phyloP scores from a whole-genome alignment of 2,888 invertebrate species.

The Eudasyphora cyanicolor region DNA sequence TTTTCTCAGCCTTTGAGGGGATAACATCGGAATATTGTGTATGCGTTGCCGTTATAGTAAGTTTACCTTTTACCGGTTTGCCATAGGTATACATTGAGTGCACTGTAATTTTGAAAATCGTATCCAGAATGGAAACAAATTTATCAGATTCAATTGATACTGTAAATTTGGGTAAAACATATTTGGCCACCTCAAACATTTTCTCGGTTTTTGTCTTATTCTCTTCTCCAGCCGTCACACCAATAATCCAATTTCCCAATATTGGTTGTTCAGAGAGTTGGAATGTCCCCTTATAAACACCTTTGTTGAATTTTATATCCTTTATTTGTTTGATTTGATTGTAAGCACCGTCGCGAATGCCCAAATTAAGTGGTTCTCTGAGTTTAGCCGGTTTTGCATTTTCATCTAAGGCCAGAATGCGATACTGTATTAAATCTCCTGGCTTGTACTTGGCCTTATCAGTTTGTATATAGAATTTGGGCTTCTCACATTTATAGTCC shows the following conservation, averaged over 20 bases:
- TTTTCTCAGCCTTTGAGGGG: constrained; percentile 83
- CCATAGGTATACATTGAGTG: constrained; percentile 88
- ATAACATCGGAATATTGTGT: neutral
- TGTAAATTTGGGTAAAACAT: constrained; percentile 15
- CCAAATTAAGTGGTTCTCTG: constrained; percentile 70
- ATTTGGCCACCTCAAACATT: constrained; percentile 18
- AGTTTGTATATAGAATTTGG: constrained; percentile 92
- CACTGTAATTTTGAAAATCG: constrained; percentile 82
- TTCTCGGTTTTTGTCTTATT: constrained; percentile 83
- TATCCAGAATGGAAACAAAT: constrained; percentile 90
- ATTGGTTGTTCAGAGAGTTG: constrained; percentile 89
- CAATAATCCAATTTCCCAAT: constrained; percentile 93
- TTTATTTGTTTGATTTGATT: constrained; percentile 91
- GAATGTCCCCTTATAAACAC: constrained; percentile 88
- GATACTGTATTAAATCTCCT: constrained; percentile 88
- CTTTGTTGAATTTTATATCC: constrained; percentile 84
- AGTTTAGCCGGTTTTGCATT: constrained; percentile 83
- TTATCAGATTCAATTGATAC: constrained; percentile 87
- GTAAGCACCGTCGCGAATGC: constrained; percentile 85
- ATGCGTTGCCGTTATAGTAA: constrained; percentile 85
- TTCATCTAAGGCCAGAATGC: constrained; percentile 85
- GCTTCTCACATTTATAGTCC: constrained; percentile 85
- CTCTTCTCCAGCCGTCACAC: constrained; percentile 79
- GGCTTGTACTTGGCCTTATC: constrained; percentile 95
- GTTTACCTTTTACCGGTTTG: constrained; percentile 91